Conservation (phyloP, 2,888 invertebrate species). For the Hyppa rectilinea region DNA sequence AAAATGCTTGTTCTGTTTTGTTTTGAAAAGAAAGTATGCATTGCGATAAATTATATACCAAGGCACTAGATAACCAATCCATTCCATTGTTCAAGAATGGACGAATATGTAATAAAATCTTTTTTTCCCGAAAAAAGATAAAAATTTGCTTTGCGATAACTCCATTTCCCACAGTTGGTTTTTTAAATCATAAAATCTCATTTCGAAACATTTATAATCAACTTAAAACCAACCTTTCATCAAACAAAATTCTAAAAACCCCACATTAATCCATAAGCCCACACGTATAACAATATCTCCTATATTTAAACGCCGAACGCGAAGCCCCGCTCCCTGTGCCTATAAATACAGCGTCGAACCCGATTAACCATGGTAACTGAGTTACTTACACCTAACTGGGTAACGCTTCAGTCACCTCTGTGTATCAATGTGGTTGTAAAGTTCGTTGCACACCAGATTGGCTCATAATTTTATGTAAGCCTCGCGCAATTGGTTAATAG, state of each 20-base stretch:
- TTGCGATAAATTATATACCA: too few relatives aligned
- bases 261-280: constrained; percentile 12
- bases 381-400: constrained; percentile 69
- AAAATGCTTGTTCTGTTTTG: background rate
- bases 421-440: constrained; percentile 54
- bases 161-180: background rate
- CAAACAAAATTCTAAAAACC: constrained; percentile 1
- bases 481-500: constrained; percentile 8
- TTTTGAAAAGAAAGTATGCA: too few relatives aligned
- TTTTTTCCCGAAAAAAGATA: too few relatives aligned
- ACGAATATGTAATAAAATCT: too few relatives aligned
- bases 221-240: background rate
- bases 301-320: constrained; percentile 41
- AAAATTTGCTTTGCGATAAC: background rate
- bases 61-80: too few relatives aligned
- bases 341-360: constrained; percentile 70
- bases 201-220: background rate
- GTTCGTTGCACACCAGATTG: constrained; percentile 51
- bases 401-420: constrained; percentile 53
- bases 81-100: too few relatives aligned
- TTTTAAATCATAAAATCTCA: background rate
- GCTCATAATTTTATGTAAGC: constrained; percentile 39
- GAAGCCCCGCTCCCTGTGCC: constrained; percentile 44
- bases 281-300: constrained; percentile 26
- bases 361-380: constrained; percentile 69